These are phyloP conservation scores for Drosophila fungiperda DNA, from an alignment of 2,888 invertebrate genomes.

Conservation along the genomic window DNA sequence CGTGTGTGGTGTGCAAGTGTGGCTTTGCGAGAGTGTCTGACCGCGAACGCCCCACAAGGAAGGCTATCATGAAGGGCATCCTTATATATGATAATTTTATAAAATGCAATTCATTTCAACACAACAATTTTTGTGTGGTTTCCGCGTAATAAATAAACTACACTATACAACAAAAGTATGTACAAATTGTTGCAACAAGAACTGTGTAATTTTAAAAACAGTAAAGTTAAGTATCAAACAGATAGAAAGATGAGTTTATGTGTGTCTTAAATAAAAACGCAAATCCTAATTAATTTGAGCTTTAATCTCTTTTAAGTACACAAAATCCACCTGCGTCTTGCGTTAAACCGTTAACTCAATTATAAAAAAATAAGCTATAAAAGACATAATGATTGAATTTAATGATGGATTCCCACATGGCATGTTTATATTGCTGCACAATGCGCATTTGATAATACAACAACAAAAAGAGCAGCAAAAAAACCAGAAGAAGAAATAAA, in stretches of 20 bases:
- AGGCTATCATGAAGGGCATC: constrained; percentile 78
- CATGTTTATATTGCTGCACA: constrained; percentile 40
- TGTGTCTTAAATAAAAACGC: background rate
- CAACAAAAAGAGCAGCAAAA: background rate
- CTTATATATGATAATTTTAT: constrained; percentile 74
- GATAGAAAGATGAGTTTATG: background rate
- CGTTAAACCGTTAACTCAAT: constrained; percentile 22
- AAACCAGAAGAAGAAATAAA: constrained; percentile 1
- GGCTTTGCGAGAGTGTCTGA: constrained; percentile 54
- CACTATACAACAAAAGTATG: constrained; percentile 44
- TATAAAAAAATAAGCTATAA: constrained; percentile 31
- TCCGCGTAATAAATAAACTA: constrained; percentile 64
- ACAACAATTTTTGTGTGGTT: constrained; percentile 71
- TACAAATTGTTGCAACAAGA: background rate
- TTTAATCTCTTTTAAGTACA: background rate
- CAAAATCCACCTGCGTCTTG: constrained; percentile 1
- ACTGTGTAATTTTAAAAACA: background rate
- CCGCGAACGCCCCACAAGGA: constrained; percentile 77
- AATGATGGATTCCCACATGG: constrained; percentile 42
- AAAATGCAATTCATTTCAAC: constrained; percentile 73
- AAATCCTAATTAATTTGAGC: background rate
- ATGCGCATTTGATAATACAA: constrained; percentile 25
- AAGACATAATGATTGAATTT: constrained; percentile 35
- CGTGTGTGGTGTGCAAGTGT: constrained; percentile 18
- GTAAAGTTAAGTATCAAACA: background rate